Evolutionary conservation across 2,113 vertebrate species (phyloP), one percentile per base, ranked within the genome.

Genomic region (Promerops cafer): DNA sequence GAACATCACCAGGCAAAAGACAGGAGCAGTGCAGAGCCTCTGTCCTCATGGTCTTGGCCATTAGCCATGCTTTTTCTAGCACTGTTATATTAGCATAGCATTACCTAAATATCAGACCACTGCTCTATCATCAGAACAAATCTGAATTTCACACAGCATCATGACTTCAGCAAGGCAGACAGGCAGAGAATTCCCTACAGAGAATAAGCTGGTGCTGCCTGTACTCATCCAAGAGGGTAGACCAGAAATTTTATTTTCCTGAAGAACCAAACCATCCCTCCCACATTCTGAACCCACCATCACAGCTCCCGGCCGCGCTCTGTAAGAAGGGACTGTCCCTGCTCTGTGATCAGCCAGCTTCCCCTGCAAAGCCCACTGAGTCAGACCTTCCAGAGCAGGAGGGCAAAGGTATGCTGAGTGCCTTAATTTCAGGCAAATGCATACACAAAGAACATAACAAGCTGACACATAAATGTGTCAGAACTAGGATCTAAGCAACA

Each of bases 231-330:
- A 10, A 65, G 16, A 26, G 35, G 6, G 17, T 2, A 39, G 24
- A 50, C 33, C 0, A 24, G 49, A 47, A 56, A 39, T 37, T 45
- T 52, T 69, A 16, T 81, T 45, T 39, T n/a, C 19, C 20, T 1
- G 0, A 85, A 64, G 44, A 60, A 47, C 35, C 3, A 4, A 87
- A 70, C 6, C 3, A 8, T 17, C 4, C 17, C 24, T 82, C 30
- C 19, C 20, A 44, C 6, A 23, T 28, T 60, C 21, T 45, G 68
- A 81, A 8, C 12, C 30, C 23, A 70, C 12, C 6, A 52, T 7
- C 26, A 5, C 0, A 0, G 6, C 26, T 71, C 47, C 28, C 69
- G 37, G 7, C 28, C 1, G 0, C 57, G 54, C 16, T 83, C 37
- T 65, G 6, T 17, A 37, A 40, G 42, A 17, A 64, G 17, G 3